A percentile compares a stretch with the other conserved stretches of the same genome.
Evolutionary conservation across 1,140 invertebrate species (phyloP).

Genomic region (Arctopsyche grandis): DNA sequence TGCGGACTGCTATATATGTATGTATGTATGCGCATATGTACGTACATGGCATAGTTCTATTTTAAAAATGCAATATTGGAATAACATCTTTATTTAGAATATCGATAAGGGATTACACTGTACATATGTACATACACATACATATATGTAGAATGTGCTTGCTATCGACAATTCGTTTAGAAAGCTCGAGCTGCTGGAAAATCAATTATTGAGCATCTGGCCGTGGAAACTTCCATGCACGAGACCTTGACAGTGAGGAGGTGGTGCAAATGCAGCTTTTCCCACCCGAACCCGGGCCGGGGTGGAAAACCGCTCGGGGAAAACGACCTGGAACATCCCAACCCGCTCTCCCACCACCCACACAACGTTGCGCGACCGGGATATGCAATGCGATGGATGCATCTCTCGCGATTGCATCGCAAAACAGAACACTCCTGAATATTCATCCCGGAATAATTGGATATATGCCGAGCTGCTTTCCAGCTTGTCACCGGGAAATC

Average conservation of each 20-base stretch:
- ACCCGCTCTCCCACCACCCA: neutral
- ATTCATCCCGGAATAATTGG: too few species aligned
- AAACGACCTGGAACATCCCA: neutral
- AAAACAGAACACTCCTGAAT: too few species aligned
- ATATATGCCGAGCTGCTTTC: too few species aligned
- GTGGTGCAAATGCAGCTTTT: neutral
- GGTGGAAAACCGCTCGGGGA: neutral
- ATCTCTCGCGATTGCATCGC: too few species aligned
- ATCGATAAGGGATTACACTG: neutral
- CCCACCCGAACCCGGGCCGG: neutral
- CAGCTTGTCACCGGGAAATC: too few species aligned
- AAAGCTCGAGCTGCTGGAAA: neutral
- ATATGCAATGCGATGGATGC: neutral
- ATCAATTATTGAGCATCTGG: slow-evolving; percentile 15
- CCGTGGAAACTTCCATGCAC: slow-evolving; percentile 14
- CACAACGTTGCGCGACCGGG: neutral
- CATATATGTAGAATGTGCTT: neutral
- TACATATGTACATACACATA: neutral
- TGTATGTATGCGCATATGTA: too few species aligned
- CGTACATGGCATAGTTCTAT: too few species aligned
- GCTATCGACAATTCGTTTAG: neutral
- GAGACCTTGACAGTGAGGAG: slow-evolving; percentile 9
- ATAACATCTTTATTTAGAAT: too few species aligned
- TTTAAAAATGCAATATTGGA: too few species aligned
- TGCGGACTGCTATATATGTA: too few species aligned